Evolutionary conservation across 2,888 invertebrate species (phyloP).

Genomic region (Leptopilina drosophilae): DNA sequence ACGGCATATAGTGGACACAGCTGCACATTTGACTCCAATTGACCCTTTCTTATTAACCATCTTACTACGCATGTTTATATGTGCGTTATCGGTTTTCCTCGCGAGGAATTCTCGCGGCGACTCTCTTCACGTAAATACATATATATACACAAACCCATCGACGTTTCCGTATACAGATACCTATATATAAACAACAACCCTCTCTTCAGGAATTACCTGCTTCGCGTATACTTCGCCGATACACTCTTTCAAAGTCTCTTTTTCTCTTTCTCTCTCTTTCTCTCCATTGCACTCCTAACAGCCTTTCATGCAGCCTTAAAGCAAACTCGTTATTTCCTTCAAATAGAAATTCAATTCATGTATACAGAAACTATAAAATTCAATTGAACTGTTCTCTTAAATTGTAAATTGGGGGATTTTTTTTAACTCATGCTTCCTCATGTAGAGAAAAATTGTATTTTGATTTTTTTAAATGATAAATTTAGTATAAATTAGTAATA

Average conservation of each 20-base stretch:
- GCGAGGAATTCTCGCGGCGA: conserved; percentile 24
- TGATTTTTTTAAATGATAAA: too few relatives aligned
- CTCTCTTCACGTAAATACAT: conserved; percentile 19
- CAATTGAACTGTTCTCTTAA: too few relatives aligned
- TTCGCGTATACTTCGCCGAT: conserved; percentile 6
- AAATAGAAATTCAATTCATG: too few relatives aligned
- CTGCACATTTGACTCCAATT: conserved; percentile 72
- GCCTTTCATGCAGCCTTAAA: neutral
- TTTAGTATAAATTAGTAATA: too few relatives aligned
- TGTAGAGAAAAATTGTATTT: too few relatives aligned
- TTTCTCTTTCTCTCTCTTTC: too few relatives aligned
- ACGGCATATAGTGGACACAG: conserved; percentile 58
- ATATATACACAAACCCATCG: neutral
- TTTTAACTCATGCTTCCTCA: neutral
- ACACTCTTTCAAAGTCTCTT: too few relatives aligned
- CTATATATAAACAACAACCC: conserved; percentile 15
- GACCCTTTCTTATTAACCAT: conserved; percentile 68
- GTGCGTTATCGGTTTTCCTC: conserved; percentile 14
- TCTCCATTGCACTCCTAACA: neutral
- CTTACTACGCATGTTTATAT: conserved; percentile 40
- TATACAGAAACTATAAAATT: too few relatives aligned
- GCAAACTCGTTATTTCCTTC: neutral
- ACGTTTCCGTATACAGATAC: conserved; percentile 32
- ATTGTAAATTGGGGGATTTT: neutral
- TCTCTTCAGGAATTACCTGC: conserved; percentile 32